Base-by-base conservation (phyloP, 2,888 invertebrate genomes). In the Cepaea hortensis region DNA sequence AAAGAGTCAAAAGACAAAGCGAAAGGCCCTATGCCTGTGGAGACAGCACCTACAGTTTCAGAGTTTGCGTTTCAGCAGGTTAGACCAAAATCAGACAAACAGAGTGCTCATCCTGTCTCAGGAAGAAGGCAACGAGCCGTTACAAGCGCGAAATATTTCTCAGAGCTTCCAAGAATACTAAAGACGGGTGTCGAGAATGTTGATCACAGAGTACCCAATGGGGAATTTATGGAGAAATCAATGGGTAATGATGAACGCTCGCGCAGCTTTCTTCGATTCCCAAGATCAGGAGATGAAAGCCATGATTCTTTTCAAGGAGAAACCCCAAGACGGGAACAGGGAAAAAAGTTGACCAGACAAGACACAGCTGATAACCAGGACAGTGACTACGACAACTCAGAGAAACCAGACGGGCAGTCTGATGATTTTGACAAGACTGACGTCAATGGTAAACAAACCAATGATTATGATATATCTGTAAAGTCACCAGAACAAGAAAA, bases 21-120 rank as follows among this genome's bases (percentile, higher is more conserved):
- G 5, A 84, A 79, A n/a, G 50, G 76, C 55, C 87, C 87, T 18
- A 87, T 87, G 87, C 87, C 87, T 2, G 84, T 84, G 55, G 79
- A 79, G 62, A n/a, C 85, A 1, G 85, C 85, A 11, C 70, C 85
- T 2, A 72, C 13, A 9, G 79, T 85, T 2, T 20, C 46, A n/a
- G 76, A 70, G 9, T 23, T 50, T 7, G 76, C 55, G 23, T 7
- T 35, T 86, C 73, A 73, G 7, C 73, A 73, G 35, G 23, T 0
- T 35, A 62, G 18, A 7, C 46, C 62, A 0, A 18, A 13, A 50
- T 50, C 62, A 65, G 48, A 68, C 48, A 70, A 48, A n/a, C 48
- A 70, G 48, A 70, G n/a, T 3, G 15, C 70, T 11, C 48, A 18
- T 3, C 20, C 68, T 68, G 68, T n/a, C n/a, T 68, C 70, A 18